Percentiles rank a stretch among this genome's conserved stretches.
Conservation (phyloP, 2,113 vertebrate species). For the Catharus bicknelli region DNA sequence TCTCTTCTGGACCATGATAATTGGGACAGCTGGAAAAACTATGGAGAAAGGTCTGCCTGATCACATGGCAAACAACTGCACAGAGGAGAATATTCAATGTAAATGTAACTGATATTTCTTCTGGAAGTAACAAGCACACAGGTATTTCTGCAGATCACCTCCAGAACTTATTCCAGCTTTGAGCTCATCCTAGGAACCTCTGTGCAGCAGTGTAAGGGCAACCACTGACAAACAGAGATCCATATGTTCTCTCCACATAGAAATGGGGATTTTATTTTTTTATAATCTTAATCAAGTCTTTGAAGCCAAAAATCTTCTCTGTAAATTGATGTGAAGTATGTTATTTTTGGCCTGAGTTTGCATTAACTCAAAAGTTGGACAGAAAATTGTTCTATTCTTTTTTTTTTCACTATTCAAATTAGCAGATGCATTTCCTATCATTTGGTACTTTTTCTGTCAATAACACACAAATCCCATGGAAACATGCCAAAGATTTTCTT, state of each 20-base stretch:
- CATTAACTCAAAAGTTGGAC: slow-evolving; percentile 42
- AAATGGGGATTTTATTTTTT: not conserved
- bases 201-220: not conserved
- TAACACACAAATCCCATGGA: slow-evolving; percentile 67
- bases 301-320: not conserved
- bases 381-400: slow-evolving; percentile 3
- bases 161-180: not conserved
- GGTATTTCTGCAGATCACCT: not conserved
- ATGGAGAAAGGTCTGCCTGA: not conserved
- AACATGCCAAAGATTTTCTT: slow-evolving; percentile 76
- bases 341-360: slow-evolving; percentile 39
- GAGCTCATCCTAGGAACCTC: not conserved
- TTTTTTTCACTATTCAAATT: slow-evolving; percentile 59
- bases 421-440: slow-evolving; percentile 67
- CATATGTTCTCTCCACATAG: not conserved
- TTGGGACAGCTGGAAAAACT: not conserved
- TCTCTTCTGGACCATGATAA: not conserved
- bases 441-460: slow-evolving; percentile 56
- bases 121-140: not conserved
- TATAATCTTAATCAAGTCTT: not conserved
- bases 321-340: not conserved
- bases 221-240: not conserved
- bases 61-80: not conserved
- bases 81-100: not conserved
- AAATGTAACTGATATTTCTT: not conserved